Percentiles rank a stretch among this genome's conserved stretches.
These are phyloP conservation scores for Dreissena rostriformis DNA, from an alignment of 1,140 invertebrate genomes.

Conservation along the genomic window DNA sequence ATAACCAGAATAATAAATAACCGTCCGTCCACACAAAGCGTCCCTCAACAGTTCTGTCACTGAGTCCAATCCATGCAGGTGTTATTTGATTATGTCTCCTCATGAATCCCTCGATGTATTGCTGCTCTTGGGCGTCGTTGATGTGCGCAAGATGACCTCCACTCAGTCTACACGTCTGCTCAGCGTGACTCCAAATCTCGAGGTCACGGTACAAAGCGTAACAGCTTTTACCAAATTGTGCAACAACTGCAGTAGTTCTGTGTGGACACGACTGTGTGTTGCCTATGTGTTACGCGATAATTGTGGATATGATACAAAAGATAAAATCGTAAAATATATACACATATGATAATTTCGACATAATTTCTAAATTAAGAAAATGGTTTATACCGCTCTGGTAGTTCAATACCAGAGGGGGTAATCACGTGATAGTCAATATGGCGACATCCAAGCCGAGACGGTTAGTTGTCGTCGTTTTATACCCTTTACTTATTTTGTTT, in stretches of 20 bases:
- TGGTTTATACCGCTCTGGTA: no score
- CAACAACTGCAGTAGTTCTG: background rate
- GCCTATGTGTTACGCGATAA: no score
- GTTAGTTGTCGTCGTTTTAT: no score
- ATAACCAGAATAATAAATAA: background rate
- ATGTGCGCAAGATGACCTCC: background rate
- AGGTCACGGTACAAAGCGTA: background rate
- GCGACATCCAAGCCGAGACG: no score
- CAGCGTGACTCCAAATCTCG: background rate
- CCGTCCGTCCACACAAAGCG: background rate
- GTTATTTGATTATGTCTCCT: background rate
- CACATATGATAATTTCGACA: no score
- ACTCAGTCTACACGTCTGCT: background rate
- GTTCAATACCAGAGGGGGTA: no score
- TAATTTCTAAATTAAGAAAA: no score
- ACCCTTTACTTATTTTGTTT: no score
- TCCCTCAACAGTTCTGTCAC: background rate
- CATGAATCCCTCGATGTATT: background rate
- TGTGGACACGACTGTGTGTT: no score
- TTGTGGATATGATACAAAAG: no score
- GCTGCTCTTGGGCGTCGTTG: background rate
- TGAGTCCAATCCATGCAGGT: constrained; percentile 2
- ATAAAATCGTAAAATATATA: no score
- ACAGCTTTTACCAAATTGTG: background rate
- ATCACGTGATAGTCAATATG: no score